phyloP scores from a whole-genome alignment of 2,113 vertebrate genomes.

The Picathartes gymnocephalus region DNA sequence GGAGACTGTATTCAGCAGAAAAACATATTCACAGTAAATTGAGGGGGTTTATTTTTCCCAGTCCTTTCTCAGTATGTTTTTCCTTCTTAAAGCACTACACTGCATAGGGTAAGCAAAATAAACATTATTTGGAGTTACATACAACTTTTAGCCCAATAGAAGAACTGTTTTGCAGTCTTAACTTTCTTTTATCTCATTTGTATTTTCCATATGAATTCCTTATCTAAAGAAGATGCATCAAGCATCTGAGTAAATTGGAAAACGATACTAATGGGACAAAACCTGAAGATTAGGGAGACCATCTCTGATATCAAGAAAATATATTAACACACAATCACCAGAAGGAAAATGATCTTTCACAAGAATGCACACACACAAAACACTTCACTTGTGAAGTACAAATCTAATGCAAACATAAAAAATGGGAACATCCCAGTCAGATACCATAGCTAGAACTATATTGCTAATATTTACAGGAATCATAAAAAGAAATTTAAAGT shows the following conservation, averaged over 20 bases:
- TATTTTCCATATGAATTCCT: background rate
- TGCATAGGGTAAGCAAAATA: background rate
- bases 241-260: background rate
- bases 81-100: background rate
- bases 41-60: background rate
- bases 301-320: background rate
- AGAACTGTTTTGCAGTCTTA: background rate
- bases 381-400: background rate
- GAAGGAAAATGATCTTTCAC: conserved; percentile 12
- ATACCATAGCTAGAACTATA: background rate
- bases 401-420: background rate
- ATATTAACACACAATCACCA: background rate
- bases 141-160: background rate
- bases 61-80: background rate
- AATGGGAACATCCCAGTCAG: background rate
- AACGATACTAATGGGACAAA: background rate
- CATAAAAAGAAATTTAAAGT: background rate
- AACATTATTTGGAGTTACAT: background rate
- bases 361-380: background rate
- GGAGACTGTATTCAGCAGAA: background rate
- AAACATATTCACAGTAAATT: background rate
- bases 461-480: background rate
- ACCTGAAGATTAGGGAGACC: background rate
- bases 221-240: background rate
- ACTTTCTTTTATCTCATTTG: background rate